Conservation (phyloP, 2,113 vertebrate genomes). For the Brienomyrus brachyistius region DNA sequence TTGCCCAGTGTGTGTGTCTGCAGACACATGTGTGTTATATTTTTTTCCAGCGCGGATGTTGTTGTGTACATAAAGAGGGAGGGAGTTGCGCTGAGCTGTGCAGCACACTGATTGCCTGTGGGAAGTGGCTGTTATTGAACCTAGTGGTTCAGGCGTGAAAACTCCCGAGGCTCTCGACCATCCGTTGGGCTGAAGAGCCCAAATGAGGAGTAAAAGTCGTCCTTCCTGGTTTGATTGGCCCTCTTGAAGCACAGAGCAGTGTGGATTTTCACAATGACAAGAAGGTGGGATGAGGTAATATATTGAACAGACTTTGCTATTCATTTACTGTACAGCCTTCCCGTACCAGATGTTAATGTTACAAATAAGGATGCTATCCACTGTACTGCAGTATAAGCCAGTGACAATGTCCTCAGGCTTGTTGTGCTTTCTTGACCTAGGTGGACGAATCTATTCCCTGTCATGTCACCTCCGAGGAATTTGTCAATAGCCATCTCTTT, state of each 20-base stretch:
- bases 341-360: not conserved
- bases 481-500: not conserved
- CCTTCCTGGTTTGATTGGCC: not conserved
- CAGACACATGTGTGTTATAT: not conserved
- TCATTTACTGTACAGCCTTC: not conserved
- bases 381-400: not conserved
- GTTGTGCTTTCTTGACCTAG: not conserved
- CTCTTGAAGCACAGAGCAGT: not conserved
- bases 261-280: not conserved
- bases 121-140: not conserved
- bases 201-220: not conserved
- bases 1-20: not conserved
- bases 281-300: not conserved
- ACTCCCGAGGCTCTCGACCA: not conserved
- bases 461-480: not conserved
- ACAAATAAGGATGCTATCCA: not conserved
- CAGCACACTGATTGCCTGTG: not conserved
- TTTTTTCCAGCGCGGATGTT: not conserved
- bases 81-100: not conserved
- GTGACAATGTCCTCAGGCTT: not conserved
- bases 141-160: not conserved
- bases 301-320: not conserved
- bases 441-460: not conserved
- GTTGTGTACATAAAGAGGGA: not conserved
- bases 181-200: not conserved